phyloP scores from a whole-genome alignment of 2,888 invertebrate species.

The Chrysotoxum bicinctum region DNA sequence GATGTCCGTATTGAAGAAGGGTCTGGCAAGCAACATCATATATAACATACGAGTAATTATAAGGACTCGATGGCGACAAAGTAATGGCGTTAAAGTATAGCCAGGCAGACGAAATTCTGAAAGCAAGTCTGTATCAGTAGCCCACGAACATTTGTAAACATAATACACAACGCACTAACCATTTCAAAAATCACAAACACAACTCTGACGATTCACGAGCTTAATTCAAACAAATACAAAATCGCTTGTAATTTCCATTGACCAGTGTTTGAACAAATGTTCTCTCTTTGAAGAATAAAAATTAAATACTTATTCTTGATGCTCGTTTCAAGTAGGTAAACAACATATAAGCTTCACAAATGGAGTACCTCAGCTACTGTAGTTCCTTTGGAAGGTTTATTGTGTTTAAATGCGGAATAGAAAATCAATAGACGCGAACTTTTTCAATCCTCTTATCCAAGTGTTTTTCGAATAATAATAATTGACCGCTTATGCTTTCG shows the following conservation, averaged over 20 bases:
- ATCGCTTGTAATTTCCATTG: background rate
- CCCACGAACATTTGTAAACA: too few species aligned
- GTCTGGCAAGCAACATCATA: too few species aligned
- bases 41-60: too few species aligned
- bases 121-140: too few species aligned
- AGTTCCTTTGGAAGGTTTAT: background rate
- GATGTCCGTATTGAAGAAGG: too few species aligned
- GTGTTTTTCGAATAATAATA: background rate
- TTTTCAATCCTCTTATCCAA: background rate
- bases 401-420: constrained; percentile 18
- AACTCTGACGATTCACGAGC: background rate
- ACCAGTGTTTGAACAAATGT: background rate
- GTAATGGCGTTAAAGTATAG: too few species aligned
- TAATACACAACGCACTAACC: too few species aligned
- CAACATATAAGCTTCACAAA: too few species aligned
- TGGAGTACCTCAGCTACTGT: background rate
- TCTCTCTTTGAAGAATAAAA: background rate
- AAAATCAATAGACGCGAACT: background rate
- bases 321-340: constrained; percentile 16
- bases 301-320: background rate
- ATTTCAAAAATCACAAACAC: too few species aligned
- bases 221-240: background rate
- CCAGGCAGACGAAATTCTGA: too few species aligned
- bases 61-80: too few species aligned
- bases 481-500: constrained; percentile 26